phyloP scores from a whole-genome alignment of 2,888 invertebrate genomes.

The Epistrophella euchroma region DNA sequence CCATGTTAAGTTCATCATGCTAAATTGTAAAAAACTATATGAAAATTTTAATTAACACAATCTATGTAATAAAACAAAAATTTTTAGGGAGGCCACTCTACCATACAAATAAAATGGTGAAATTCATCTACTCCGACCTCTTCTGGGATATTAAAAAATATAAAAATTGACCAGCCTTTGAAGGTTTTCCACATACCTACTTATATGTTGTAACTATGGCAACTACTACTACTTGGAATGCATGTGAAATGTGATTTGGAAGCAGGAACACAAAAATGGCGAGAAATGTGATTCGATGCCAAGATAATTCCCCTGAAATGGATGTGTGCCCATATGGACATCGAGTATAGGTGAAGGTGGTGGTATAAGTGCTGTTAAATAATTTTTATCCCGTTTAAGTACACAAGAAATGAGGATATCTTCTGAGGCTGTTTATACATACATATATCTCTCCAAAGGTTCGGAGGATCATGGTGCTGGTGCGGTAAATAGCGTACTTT shows the following conservation, averaged over 20 bases:
- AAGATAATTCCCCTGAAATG: constrained; percentile 70
- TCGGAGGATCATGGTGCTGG: constrained; percentile 31
- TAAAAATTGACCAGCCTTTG: constrained; percentile 41
- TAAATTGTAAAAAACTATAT: no score
- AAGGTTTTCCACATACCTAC: constrained; percentile 41
- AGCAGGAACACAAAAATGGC: constrained; percentile 73
- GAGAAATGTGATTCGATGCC: constrained; percentile 71
- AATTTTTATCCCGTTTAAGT: constrained; percentile 73
- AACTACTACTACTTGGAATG: constrained; percentile 51
- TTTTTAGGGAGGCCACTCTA: no score
- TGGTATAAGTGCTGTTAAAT: constrained; percentile 72
- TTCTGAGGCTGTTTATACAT: not conserved
- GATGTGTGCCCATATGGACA: constrained; percentile 68
- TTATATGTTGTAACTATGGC: not conserved
- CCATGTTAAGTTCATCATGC: no score
- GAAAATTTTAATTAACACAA: no score
- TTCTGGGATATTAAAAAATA: constrained; percentile 11
- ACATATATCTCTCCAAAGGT: not conserved
- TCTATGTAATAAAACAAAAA: no score
- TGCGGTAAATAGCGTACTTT: constrained; percentile 67
- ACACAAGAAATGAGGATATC: constrained; percentile 65
- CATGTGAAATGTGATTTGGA: constrained; percentile 71
- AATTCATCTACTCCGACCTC: not conserved
- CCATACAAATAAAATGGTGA: not conserved
- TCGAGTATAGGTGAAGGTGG: constrained; percentile 65